Evolutionary conservation across 1,140 invertebrate species (phyloP), one percentile per base, ranked within the genome.

Genomic region (Drosophila bipectinata): DNA sequence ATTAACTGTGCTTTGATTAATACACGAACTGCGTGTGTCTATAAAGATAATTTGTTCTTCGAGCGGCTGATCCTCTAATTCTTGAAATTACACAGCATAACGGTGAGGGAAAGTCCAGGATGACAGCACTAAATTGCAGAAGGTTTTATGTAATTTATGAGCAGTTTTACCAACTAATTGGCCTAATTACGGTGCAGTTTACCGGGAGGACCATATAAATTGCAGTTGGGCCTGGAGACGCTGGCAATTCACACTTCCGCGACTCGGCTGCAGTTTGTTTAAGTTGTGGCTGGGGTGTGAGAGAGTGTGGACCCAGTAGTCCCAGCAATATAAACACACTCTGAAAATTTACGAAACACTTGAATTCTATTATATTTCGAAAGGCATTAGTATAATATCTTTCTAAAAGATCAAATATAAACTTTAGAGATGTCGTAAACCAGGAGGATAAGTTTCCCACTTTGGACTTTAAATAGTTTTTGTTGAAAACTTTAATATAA

Each of bases 1-100:
- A 88, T 87, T 82, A 87, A 87, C 82, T 79, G 79, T 88, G 79
- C 72, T 88, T 88, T 83, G 75, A 88, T 87, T 88, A 87, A 88
- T 87, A 79, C 83, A 44, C 82, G 64, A 87, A 58, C 83, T 76
- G 75, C 83, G 82, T 88, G 82, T 59, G 75, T 62, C 79, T 68
- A 76, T 72, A 68, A 62, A 79, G 39, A 9, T 21, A 18, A 21
- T 47, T 18, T 37, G 58, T 52, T 48, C 21, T 15, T 41, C 26
- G 41, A 51, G 49, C 51, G 48, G 61, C 58, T 72, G 62, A 77
- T 64, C 74, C 69, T 82, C 72, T 76, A 88, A 83, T 88, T 74
- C 72, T 79, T 61, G 72, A 87, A 87, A 76, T 76, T 66, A 24
- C 39, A 39, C 48, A 24, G 30, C 15, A 47, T 15, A 47, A 47